phyloP scores from a whole-genome alignment of 2,888 invertebrate genomes.

The Diaperis boleti region DNA sequence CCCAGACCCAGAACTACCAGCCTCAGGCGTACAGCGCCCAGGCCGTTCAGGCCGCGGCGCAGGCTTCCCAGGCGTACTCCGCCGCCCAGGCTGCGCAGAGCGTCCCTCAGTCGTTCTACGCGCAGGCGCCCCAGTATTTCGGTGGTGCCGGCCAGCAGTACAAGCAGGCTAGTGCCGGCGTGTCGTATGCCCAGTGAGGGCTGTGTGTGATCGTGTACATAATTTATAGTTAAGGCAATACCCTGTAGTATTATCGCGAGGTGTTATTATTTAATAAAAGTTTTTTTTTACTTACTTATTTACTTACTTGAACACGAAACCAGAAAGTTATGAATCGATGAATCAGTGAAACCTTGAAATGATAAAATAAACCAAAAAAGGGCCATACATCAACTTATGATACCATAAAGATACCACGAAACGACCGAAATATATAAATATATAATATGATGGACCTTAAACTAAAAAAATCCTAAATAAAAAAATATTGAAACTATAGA shows the following conservation, averaged over 20 bases:
- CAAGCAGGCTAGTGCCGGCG: slow-evolving; percentile 48
- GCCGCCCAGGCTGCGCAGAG: slow-evolving; percentile 43
- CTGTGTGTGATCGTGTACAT: slow-evolving; percentile 32
- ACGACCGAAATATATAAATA: too few species aligned
- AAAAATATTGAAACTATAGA: too few species aligned
- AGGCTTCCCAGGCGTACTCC: slow-evolving; percentile 37
- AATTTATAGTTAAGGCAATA: slow-evolving; percentile 35
- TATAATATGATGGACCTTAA: too few species aligned
- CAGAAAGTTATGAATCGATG: too few species aligned
- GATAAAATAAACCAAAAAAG: too few species aligned
- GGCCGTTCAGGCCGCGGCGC: background rate
- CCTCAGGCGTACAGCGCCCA: background rate
- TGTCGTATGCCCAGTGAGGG: slow-evolving; percentile 47
- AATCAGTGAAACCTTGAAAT: too few species aligned
- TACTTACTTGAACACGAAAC: too few species aligned
- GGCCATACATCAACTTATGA: too few species aligned
- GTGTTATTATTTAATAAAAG: slow-evolving; percentile 36
- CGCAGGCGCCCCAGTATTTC: slow-evolving; percentile 51
- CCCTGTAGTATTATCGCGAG: slow-evolving; percentile 14
- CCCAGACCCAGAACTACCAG: slow-evolving; percentile 36
- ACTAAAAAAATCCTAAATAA: too few species aligned
- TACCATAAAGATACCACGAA: too few species aligned
- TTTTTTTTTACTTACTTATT: slow-evolving; percentile 19
- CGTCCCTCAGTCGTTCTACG: slow-evolving; percentile 45
- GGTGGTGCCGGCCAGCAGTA: slow-evolving; percentile 44